phyloP scores from a whole-genome alignment of 2,888 invertebrate genomes.

The Protonemura montana region DNA sequence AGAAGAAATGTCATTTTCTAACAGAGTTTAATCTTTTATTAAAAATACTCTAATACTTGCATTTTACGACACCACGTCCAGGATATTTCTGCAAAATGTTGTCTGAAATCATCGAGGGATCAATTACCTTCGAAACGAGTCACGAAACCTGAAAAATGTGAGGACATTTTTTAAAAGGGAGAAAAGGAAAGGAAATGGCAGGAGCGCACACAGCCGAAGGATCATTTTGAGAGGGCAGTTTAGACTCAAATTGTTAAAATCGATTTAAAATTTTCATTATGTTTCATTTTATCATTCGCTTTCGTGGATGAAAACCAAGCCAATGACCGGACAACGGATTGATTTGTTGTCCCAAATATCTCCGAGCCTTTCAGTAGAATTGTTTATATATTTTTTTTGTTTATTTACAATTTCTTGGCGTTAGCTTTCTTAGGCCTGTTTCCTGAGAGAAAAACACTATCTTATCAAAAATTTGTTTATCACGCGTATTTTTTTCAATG shows the following conservation, averaged over 20 bases:
- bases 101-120: too few species aligned
- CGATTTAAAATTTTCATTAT: neutral
- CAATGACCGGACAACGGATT: neutral
- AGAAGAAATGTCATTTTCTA: too few species aligned
- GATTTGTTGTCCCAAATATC: neutral
- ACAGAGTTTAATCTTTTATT: too few species aligned
- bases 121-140: too few species aligned
- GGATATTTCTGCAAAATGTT: too few species aligned
- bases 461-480: neutral
- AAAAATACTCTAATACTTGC: too few species aligned
- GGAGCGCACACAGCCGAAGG: too few species aligned
- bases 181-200: too few species aligned
- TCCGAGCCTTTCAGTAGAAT: conserved; percentile 12
- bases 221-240: too few species aligned
- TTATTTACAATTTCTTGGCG: conserved; percentile 33
- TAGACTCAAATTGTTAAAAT: neutral
- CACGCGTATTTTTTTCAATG: neutral
- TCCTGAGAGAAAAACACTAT: conserved; percentile 35
- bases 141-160: too few species aligned
- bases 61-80: too few species aligned
- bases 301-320: neutral
- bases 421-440: conserved; percentile 27
- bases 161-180: too few species aligned
- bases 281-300: neutral
- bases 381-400: conserved; percentile 32